Base-by-base conservation (phyloP, 2,888 invertebrate species). In the Sisyra terminalis region DNA sequence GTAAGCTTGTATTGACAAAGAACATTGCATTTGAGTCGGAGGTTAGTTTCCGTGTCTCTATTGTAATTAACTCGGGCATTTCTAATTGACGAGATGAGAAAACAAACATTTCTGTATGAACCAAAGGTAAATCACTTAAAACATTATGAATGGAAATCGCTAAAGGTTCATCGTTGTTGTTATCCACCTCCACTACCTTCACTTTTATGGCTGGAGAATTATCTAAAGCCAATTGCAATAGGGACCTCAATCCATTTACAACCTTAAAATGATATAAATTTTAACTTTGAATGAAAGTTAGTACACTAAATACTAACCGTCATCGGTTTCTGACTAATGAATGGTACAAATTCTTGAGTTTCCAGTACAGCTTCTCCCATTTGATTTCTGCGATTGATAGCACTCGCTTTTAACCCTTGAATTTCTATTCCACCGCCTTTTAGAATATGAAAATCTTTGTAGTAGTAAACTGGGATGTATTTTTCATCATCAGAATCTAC, bases 341-440 rank as follows among this genome's bases (percentile, higher is more conserved):
- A 75, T 0, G 86, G 72, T 6, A 85, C 56, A 54, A 88, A 88
- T 46, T 68, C 65, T 55, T 80, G 80, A 56, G 73, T 74, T 58
- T 89, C 88, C 16, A 88, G 59, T 1, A 83, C 75, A 2, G 88
- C 86, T n/a, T 76, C 66, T 10, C 77, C 76, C 18, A 79, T 71
- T 14, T 75, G 74, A 46, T 74, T 65, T 39, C 73, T 72, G 49
- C 76, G 69, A 1, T 81, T 71, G 31, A 88, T 85, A 0, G 80
- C 71, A 44, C 77, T 81, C 0, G 84, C 83, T 49, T 78, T 75
- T 1, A 89, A 63, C 2, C 86, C 87, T 42, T 75, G 70, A 4
- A 89, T 64, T 60, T 83, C 80, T 1, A 88, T 77, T 45, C 84
- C 85, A 38, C 85, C 86, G 43, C 78, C 72, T 48, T 75, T 70